These are phyloP conservation scores for Tonatia bakeri DNA, from an alignment of 2,113 vertebrate genomes.

Conservation along the genomic window DNA sequence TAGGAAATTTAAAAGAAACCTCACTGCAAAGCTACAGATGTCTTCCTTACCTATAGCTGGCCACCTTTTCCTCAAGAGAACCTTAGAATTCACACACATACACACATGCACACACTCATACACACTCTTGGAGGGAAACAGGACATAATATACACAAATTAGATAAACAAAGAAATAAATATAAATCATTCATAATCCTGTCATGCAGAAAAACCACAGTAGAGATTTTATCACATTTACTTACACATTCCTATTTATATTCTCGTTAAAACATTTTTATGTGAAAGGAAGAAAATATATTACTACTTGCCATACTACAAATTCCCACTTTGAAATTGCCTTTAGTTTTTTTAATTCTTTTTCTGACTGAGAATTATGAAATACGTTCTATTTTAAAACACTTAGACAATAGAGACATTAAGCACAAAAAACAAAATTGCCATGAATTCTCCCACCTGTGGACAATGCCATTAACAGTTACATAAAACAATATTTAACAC, in stretches of 20 bases:
- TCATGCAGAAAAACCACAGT: neutral
- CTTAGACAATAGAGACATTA: neutral
- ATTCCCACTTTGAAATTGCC: slow-evolving; percentile 1
- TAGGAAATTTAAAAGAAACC: neutral
- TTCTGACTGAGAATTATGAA: neutral
- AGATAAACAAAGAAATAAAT: neutral
- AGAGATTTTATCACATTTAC: neutral
- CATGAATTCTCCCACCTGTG: neutral
- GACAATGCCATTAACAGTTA: neutral
- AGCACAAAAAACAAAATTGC: neutral
- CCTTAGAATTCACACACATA: neutral
- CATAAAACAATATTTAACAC: neutral
- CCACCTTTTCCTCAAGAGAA: neutral
- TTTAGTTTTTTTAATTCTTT: neutral
- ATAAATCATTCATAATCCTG: neutral
- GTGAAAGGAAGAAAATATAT: neutral
- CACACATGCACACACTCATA: neutral
- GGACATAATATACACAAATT: neutral
- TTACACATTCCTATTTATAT: neutral
- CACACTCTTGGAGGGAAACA: neutral
- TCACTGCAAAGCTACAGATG: neutral
- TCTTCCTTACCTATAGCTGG: neutral
- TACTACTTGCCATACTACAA: neutral
- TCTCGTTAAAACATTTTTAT: slow-evolving; percentile 1
- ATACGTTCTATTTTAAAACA: neutral